Evolutionary conservation across 2,888 invertebrate species (phyloP).

Genomic region (Gymnoscelis rufifasciata): DNA sequence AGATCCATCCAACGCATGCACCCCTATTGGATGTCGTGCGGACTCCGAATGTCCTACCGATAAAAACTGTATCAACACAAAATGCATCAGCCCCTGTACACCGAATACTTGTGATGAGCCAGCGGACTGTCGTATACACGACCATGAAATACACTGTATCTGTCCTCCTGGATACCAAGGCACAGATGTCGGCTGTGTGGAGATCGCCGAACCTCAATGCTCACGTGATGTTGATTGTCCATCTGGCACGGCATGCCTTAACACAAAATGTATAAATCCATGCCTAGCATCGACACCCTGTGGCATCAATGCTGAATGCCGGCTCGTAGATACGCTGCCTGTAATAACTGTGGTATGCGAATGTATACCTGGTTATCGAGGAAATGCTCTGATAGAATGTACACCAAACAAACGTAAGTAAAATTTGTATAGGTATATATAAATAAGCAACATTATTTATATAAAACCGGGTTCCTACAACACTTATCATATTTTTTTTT

Average conservation of each 20-base stretch:
- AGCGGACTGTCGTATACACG: slow-evolving; percentile 86
- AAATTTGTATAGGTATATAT: not conserved
- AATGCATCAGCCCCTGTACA: slow-evolving; percentile 88
- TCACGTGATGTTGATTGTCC: slow-evolving; percentile 90
- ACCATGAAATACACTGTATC: slow-evolving; percentile 87
- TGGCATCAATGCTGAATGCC: slow-evolving; percentile 88
- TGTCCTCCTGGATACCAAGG: slow-evolving; percentile 89
- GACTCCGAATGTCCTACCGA: slow-evolving; percentile 89
- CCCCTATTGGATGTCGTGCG: slow-evolving; percentile 87
- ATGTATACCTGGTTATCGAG: slow-evolving; percentile 90
- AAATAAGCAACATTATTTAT: not conserved
- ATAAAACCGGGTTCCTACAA: not conserved
- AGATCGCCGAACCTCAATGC: slow-evolving; percentile 82
- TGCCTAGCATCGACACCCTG: slow-evolving; percentile 89
- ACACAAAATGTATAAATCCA: slow-evolving; percentile 89
- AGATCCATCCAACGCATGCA: slow-evolving; percentile 88
- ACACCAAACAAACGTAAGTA: slow-evolving; percentile 83
- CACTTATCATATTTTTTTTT: not conserved
- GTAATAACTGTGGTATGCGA: slow-evolving; percentile 93
- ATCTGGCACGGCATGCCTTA: slow-evolving; percentile 89
- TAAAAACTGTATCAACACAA: slow-evolving; percentile 88
- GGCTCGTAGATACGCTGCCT: slow-evolving; percentile 88
- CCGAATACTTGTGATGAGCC: slow-evolving; percentile 84
- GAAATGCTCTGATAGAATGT: slow-evolving; percentile 91
- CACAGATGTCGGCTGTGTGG: slow-evolving; percentile 80